Base-by-base conservation (phyloP, 2,113 vertebrate species). In the Petrocephalus microphthalmus region DNA sequence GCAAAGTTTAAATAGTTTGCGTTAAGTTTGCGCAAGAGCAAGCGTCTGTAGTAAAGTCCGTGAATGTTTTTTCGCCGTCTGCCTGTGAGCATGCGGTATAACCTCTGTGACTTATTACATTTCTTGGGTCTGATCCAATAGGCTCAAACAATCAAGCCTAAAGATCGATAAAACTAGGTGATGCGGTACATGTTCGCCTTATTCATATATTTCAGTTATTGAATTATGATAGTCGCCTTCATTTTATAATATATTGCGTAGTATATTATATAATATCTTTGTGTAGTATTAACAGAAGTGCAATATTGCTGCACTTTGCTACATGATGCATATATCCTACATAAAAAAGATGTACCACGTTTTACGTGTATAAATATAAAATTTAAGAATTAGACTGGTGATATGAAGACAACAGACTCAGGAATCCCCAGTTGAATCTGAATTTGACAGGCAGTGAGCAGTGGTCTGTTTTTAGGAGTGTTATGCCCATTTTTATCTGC, bases 51-150 rank as follows among this genome's bases (percentile, higher is more conserved):
- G 57, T 64, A 22, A 85, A 85, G 89, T 56, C 87, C 89, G 84
- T 86, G 87, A 74, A 53, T n/a, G 83, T 51, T 45, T 88, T 33
- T 74, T 78, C 86, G 67, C 49, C n/a, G 85, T 83, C 85, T 87
- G 47, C 85, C 37, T 64, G 54, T 85, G 83, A 33, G 84, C 87
- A 57, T 86, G 87, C 87, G 87, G 86, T 86, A 22, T 52, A 81
- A 51, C 84, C 84, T 37, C 51, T 29, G 49, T 85, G 83, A 88
- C 87, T 85, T 88, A 89, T 88, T 85, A 52, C 54, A 86, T 88
- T 88, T 53, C 47, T 22, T 88, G 89, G 67, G 71, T 60, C 17
- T 29, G 25, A n/a, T 83, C 89, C 83, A 88, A 42, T 74, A 33
- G 20, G 64, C 83, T 25, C 49, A 67, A 53, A 86, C 84, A 86